These are phyloP conservation scores for Agrotis puta DNA, from an alignment of 2,888 invertebrate genomes.

Conservation along the genomic window DNA sequence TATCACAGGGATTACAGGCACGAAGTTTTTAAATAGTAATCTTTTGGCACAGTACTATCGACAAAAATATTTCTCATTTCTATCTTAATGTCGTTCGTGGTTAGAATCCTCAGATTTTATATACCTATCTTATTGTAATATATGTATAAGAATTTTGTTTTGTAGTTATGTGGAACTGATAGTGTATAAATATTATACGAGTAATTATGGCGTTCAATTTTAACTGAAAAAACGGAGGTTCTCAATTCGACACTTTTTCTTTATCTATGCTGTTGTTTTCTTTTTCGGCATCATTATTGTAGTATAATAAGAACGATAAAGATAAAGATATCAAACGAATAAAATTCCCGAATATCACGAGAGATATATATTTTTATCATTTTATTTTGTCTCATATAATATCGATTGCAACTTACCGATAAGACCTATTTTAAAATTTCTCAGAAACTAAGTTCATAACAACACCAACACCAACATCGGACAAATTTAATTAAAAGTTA, in stretches of 20 bases:
- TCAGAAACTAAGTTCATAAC: neutral
- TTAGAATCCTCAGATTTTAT: constrained; percentile 74
- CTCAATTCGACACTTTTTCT: too few relatives aligned
- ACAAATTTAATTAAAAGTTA: constrained; percentile 18
- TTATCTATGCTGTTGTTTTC: neutral
- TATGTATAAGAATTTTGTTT: constrained; percentile 61
- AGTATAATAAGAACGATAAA: constrained; percentile 8
- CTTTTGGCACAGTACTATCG: constrained; percentile 66
- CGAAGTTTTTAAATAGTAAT: neutral
- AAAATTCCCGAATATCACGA: too few relatives aligned
- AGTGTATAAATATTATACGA: constrained; percentile 65
- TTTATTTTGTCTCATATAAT: neutral
- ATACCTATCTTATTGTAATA: constrained; percentile 64
- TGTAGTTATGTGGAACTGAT: constrained; percentile 77
- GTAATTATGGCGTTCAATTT: constrained; percentile 39
- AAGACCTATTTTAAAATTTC: neutral
- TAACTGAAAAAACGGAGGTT: neutral
- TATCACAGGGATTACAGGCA: neutral
- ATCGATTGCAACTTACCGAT: neutral
- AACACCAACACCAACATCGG: neutral
- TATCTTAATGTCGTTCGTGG: constrained; percentile 80
- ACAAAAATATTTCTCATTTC: constrained; percentile 65
- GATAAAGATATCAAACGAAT: neutral
- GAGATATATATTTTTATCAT: too few relatives aligned
- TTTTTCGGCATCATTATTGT: neutral